These are phyloP conservation scores for Lethenteron camtschaticum DNA, from an alignment of 2,113 vertebrate species.

Conservation along the genomic window DNA sequence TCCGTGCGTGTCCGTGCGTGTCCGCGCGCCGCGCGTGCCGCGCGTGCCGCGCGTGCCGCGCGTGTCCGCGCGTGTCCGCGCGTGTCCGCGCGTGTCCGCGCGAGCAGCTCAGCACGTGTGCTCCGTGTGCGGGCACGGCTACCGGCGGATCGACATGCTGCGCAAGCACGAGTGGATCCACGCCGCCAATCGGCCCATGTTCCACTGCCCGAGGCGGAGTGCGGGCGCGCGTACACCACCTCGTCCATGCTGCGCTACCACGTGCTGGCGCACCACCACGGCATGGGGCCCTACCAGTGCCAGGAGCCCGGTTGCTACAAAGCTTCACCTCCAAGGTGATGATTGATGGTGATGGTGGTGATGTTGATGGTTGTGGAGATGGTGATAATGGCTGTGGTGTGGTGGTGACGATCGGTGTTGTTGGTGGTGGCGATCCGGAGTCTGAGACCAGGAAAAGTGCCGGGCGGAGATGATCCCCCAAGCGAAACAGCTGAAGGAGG, in stretches of 20 bases:
- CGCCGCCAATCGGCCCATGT: neutral
- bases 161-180: neutral
- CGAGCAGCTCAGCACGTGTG: neutral
- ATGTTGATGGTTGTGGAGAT: too few relatives aligned
- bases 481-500: too few relatives aligned
- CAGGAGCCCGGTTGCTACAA: neutral
- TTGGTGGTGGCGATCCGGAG: too few relatives aligned
- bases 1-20: neutral
- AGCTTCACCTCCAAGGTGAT: conserved; percentile 1
- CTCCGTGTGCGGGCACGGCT: neutral
- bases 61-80: neutral
- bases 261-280: conserved; percentile 4
- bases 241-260: neutral
- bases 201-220: neutral
- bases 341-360: too few relatives aligned
- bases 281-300: conserved; percentile 4
- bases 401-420: too few relatives aligned
- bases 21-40: neutral
- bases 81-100: neutral
- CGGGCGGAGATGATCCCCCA: too few relatives aligned
- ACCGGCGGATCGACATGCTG: neutral
- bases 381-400: too few relatives aligned
- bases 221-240: conserved; percentile 4
- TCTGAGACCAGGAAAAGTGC: too few relatives aligned
- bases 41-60: neutral